phyloP scores from a whole-genome alignment of 2,797 vertebrate genomes.

The Brachymystax lenok region DNA sequence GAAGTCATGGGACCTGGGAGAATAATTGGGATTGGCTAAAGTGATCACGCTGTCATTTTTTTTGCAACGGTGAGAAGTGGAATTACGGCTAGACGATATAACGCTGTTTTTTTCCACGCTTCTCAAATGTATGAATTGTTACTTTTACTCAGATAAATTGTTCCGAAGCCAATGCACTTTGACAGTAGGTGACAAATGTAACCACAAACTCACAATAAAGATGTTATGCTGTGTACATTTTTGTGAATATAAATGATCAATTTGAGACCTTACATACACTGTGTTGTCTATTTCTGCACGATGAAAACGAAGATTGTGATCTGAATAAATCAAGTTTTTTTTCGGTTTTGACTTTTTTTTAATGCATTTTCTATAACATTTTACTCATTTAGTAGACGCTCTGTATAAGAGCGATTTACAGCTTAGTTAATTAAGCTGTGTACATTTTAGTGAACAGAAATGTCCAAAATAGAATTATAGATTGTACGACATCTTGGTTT shows the following conservation, averaged over 20 bases:
- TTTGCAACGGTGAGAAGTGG: slow-evolving; percentile 61
- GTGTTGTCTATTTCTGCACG: not conserved
- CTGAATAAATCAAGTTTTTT: not conserved
- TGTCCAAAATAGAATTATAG: too few relatives aligned
- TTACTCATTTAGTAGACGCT: too few relatives aligned
- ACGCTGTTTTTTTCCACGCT: not conserved
- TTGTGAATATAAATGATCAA: not conserved
- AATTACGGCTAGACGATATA: not conserved
- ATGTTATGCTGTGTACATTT: not conserved
- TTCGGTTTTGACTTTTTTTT: not conserved
- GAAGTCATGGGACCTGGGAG: slow-evolving; percentile 51
- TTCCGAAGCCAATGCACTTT: not conserved
- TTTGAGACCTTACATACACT: not conserved
- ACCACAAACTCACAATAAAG: not conserved
- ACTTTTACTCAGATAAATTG: not conserved
- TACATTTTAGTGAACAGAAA: too few relatives aligned
- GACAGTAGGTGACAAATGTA: not conserved
- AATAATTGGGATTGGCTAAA: slow-evolving; percentile 56
- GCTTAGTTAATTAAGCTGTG: too few relatives aligned
- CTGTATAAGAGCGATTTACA: too few relatives aligned
- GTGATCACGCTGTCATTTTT: slow-evolving; percentile 68
- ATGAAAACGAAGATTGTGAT: not conserved
- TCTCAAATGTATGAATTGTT: not conserved
- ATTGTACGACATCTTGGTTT: not conserved
- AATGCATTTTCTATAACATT: not conserved